Conservation (phyloP, 2,113 vertebrate species). For the Sminthopsis crassicaudata region DNA sequence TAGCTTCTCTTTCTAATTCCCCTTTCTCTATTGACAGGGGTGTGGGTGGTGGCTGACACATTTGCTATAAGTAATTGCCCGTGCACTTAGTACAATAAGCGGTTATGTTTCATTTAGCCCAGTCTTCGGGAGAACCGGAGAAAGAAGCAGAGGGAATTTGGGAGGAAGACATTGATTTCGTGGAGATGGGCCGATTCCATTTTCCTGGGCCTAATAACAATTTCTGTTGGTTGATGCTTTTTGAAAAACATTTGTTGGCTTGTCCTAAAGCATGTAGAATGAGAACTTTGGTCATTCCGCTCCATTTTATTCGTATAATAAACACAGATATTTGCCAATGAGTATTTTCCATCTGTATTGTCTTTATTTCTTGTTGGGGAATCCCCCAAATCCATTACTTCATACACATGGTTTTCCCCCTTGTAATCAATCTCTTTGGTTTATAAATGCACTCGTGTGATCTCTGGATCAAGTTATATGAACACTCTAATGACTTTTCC, state of each 20-base stretch:
- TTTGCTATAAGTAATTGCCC: neutral
- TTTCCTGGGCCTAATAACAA: neutral
- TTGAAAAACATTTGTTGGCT: neutral
- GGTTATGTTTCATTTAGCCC: neutral
- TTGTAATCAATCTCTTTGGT: neutral
- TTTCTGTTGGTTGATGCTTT: neutral
- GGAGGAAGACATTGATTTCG: neutral
- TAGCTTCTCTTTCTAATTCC: neutral
- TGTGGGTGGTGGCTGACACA: neutral
- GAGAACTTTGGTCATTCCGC: neutral
- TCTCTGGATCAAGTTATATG: neutral
- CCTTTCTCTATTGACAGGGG: neutral
- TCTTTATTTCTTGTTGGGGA: conserved; percentile 15
- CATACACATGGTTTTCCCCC: neutral
- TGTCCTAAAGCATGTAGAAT: neutral
- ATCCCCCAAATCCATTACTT: neutral
- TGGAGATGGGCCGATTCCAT: neutral
- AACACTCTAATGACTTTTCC: neutral
- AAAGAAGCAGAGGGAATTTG: neutral
- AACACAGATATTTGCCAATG: neutral
- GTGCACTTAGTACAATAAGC: neutral
- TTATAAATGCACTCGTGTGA: neutral
- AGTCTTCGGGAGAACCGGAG: neutral
- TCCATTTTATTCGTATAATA: neutral
- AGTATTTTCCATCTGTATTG: conserved; percentile 1